Conservation (phyloP, 2,113 vertebrate species). For the Callionymus lyra region DNA sequence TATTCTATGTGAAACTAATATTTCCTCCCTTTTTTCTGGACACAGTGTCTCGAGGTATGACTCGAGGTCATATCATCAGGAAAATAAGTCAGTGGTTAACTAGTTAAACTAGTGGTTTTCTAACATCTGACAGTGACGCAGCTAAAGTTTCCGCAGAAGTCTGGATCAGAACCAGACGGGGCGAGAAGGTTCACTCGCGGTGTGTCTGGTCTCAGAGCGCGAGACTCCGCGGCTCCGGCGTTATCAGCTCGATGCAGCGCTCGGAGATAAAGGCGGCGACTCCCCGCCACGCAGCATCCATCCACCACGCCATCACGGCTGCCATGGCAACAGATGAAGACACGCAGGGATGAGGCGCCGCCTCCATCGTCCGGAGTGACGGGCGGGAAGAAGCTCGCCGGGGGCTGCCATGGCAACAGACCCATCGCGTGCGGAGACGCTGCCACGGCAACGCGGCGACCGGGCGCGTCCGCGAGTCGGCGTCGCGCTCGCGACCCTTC, state of each 20-base stretch:
- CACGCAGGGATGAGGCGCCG: slow-evolving; percentile 36
- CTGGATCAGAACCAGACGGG: no score
- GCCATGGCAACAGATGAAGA: slow-evolving; percentile 70
- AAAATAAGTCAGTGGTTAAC: no score
- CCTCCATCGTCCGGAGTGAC: slow-evolving; percentile 53
- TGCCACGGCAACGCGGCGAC: slow-evolving; percentile 47
- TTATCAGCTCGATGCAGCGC: slow-evolving; percentile 44
- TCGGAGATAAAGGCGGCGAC: slow-evolving; percentile 53
- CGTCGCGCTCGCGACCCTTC: no score
- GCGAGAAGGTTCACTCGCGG: no score
- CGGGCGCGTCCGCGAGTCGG: slow-evolving; percentile 12
- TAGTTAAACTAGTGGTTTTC: no score
- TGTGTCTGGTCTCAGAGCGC: no score
- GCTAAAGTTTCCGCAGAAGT: no score
- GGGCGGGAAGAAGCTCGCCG: slow-evolving; percentile 55
- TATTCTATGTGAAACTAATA: no score
- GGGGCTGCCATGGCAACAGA: slow-evolving; percentile 71
- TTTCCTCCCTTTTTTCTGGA: no score
- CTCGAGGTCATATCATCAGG: no score
- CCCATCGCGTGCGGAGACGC: slow-evolving; percentile 58
- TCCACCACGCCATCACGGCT: slow-evolving; percentile 49
- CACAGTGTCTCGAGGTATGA: no score
- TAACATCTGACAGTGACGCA: no score
- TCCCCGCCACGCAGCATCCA: slow-evolving; percentile 52
- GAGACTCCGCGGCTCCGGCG: slow-evolving; percentile 1